Percentiles rank a stretch among this genome's conserved stretches.
phyloP scores from a whole-genome alignment of 1,140 invertebrate species.

The Zaprionus gabonicus region DNA sequence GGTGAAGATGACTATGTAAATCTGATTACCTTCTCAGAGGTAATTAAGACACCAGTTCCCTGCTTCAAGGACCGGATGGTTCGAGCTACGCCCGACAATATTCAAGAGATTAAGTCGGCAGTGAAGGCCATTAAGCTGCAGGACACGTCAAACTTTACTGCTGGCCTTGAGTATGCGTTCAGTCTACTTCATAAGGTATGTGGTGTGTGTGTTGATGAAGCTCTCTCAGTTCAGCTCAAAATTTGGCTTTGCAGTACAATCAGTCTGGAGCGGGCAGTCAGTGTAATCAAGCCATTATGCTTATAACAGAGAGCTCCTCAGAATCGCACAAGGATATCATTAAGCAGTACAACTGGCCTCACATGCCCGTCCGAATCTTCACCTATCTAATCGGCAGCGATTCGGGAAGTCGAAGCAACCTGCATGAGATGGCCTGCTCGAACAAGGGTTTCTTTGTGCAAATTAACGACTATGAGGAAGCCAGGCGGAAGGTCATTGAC shows the following conservation, averaged over 20 bases:
- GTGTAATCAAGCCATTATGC: conserved; percentile 99
- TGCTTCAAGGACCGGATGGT: conserved; percentile 96
- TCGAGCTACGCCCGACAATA: conserved; percentile 94
- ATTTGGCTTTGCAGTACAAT: conserved; percentile 87
- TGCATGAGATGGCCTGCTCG: conserved; percentile 97
- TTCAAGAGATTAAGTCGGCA: conserved; percentile 92
- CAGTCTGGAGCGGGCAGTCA: conserved; percentile 92
- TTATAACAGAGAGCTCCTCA: conserved; percentile 96
- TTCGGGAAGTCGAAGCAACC: conserved; percentile 92
- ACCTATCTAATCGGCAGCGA: conserved; percentile 98
- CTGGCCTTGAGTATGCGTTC: conserved; percentile 95
- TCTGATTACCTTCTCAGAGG: conserved; percentile 93
- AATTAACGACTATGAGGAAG: conserved; percentile 92
- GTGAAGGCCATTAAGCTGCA: conserved; percentile 89
- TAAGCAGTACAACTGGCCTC: conserved; percentile 94
- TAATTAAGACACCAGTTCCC: conserved; percentile 90
- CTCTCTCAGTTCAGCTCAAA: neutral
- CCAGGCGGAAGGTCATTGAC: conserved; percentile 94
- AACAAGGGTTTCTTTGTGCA: conserved; percentile 98
- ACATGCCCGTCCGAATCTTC: conserved; percentile 96
- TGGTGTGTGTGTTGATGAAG: conserved; percentile 48
- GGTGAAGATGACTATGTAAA: conserved; percentile 99
- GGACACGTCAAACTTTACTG: conserved; percentile 96
- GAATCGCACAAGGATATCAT: conserved; percentile 87
- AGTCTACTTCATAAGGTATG: conserved; percentile 94